Base-by-base conservation (phyloP, 1,140 invertebrate genomes). In the Zaprionus davidi region DNA sequence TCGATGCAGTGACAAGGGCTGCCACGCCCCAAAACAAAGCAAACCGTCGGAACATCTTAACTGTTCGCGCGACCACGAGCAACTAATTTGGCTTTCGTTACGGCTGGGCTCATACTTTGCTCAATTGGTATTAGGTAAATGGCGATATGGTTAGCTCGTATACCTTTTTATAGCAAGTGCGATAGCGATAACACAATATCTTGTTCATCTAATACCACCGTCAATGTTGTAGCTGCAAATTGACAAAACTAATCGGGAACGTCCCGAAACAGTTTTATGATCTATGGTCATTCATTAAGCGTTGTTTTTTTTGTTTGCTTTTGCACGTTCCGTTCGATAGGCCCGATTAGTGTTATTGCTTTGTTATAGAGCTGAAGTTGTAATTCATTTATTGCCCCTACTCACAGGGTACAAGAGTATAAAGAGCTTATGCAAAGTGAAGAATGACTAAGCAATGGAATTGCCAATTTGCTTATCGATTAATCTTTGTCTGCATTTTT, bases 1-100 rank as follows among this genome's bases (percentile, higher is more conserved):
- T 3, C 5, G 93, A 92, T 5, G 93, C 81, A 13, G 92, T 85
- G 24, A 38, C 13, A 3, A 94, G 92, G 12, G 93, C 79, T 20
- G 77, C 81, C 20, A 91, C 62, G 31, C 76, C 75, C 71, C 78
- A 83, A 41, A 81, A 41, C 15, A 91, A 69, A 22, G 63, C 44
- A 9, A 71, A 36, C 38, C 81, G 79, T 34, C 46, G 20, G 20
- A 71, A 79, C 84, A 88, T 88, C 84, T 81, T 84, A 38, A 57
- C 81, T 36, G 70, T 49, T 60, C 49, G 67, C 78, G 20, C 74
- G 68, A 46, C 76, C 49, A 71, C 60, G 24, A 68, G 28, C 76
- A 84, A 87, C 83, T 81, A 46, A 65, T 36, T 20, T 34, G 4
- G 28, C 7, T 22, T 15, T 12, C 22, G 26, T 6, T 31, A 7